These are phyloP conservation scores for Tangara arthus DNA, from an alignment of 2,797 vertebrate species.

Conservation along the genomic window DNA sequence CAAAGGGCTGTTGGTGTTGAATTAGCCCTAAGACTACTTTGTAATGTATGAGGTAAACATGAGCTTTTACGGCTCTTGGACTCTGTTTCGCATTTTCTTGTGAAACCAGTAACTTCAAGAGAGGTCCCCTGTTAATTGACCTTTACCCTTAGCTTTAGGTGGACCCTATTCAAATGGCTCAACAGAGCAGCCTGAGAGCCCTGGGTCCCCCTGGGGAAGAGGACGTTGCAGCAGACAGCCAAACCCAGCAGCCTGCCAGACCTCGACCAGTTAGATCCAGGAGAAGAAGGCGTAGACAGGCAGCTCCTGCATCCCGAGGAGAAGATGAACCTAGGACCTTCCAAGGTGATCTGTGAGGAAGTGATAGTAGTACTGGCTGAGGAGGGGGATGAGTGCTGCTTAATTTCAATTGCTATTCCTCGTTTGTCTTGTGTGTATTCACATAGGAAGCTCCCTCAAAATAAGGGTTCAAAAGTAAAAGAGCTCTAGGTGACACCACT, in stretches of 20 bases:
- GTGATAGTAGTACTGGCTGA: not conserved
- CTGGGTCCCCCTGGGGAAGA: rapidly evolving
- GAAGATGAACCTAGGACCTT: not conserved
- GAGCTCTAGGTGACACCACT: rapidly evolving
- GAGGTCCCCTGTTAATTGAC: rapidly evolving
- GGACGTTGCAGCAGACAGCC: not conserved
- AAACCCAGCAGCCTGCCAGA: not conserved
- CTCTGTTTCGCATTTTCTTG: rapidly evolving
- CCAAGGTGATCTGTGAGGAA: not conserved
- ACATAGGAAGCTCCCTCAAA: rapidly evolving
- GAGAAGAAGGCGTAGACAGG: not conserved
- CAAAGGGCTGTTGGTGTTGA: not conserved
- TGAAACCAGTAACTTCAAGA: not conserved
- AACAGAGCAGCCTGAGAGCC: rapidly evolving
- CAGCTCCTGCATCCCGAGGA: not conserved
- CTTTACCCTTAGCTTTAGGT: not conserved
- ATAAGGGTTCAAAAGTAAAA: not conserved
- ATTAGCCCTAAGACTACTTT: rapidly evolving
- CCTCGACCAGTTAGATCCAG: rapidly evolving
- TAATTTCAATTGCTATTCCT: not conserved
- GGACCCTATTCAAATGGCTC: not conserved
- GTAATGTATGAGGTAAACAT: not conserved
- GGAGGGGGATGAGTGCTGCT: not conserved
- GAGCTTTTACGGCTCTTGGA: not conserved
- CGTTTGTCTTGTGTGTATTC: rapidly evolving